phyloP scores from a whole-genome alignment of 1,140 invertebrate genomes.

The Camponotus floridanus region DNA sequence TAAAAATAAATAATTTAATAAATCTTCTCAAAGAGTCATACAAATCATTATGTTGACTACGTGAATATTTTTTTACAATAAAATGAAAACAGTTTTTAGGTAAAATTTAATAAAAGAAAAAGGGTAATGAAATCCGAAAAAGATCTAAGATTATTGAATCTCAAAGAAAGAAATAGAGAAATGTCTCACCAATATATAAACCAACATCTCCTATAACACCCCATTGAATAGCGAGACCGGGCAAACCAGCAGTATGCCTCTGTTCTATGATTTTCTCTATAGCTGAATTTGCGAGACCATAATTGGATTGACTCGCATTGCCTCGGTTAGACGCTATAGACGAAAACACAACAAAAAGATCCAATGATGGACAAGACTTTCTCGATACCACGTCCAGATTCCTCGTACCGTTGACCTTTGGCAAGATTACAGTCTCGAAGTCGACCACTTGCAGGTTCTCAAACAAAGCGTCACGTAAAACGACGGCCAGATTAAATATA shows the following conservation, averaged over 20 bases:
- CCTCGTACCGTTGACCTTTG: no score
- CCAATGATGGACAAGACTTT: constrained; percentile 91
- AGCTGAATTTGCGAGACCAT: no score
- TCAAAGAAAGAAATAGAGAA: no score
- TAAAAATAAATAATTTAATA: no score
- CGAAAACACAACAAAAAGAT: constrained; percentile 98
- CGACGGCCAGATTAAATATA: constrained; percentile 97
- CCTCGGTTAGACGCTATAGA: constrained; percentile 95
- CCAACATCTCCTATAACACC: constrained; percentile 99
- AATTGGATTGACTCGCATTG: no score
- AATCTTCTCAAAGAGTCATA: no score
- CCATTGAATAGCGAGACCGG: constrained; percentile 97
- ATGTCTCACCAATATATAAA: constrained; percentile 84
- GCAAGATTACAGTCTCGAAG: constrained; percentile 86
- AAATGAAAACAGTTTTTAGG: no score
- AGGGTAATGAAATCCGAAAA: no score
- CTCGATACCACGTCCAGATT: constrained; percentile 86
- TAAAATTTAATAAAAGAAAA: no score
- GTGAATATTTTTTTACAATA: no score
- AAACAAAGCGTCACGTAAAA: constrained; percentile 94
- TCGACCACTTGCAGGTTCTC: constrained; percentile 94
- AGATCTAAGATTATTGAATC: no score
- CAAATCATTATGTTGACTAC: no score
- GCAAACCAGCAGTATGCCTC: constrained; percentile 92
- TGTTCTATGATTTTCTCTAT: constrained; percentile 90